These are phyloP conservation scores for Metacarcinus magister DNA, from an alignment of 2,888 invertebrate species.

Conservation along the genomic window DNA sequence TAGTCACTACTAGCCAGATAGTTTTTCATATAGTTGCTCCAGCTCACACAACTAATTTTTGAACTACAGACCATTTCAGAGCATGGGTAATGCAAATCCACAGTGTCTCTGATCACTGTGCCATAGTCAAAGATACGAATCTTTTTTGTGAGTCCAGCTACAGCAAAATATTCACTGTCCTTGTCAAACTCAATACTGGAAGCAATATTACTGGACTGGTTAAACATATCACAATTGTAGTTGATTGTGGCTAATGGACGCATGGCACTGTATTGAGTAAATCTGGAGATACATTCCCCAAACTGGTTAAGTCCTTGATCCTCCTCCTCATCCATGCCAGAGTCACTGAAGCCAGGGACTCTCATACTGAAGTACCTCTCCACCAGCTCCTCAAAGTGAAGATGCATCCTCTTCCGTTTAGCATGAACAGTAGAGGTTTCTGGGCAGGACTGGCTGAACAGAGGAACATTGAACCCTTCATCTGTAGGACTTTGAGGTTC, in stretches of 20 bases:
- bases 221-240: constrained; percentile 95
- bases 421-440: constrained; percentile 76
- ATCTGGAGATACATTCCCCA: constrained; percentile 93
- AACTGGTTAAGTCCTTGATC: constrained; percentile 89
- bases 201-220: constrained; percentile 90
- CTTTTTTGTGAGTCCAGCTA: constrained; percentile 96
- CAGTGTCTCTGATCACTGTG: constrained; percentile 92
- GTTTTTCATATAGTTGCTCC: constrained; percentile 95
- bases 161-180: constrained; percentile 97
- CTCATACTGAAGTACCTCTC: constrained; percentile 93
- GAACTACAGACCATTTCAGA: constrained; percentile 95
- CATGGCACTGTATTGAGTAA: constrained; percentile 91
- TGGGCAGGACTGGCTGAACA: constrained; percentile 71
- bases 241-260: constrained; percentile 93
- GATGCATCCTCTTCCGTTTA: constrained; percentile 88
- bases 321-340: constrained; percentile 84
- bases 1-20: constrained; percentile 96
- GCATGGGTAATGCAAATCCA: constrained; percentile 96
- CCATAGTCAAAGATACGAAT: constrained; percentile 97
- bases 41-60: constrained; percentile 97
- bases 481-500: constrained; percentile 66
- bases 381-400: constrained; percentile 95
- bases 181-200: constrained; percentile 98
- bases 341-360: constrained; percentile 90
- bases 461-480: constrained; percentile 82